Evolutionary conservation across 2,888 invertebrate genomes (phyloP), one percentile per base, ranked within the genome.

Genomic region (Amaurobius ferox): DNA sequence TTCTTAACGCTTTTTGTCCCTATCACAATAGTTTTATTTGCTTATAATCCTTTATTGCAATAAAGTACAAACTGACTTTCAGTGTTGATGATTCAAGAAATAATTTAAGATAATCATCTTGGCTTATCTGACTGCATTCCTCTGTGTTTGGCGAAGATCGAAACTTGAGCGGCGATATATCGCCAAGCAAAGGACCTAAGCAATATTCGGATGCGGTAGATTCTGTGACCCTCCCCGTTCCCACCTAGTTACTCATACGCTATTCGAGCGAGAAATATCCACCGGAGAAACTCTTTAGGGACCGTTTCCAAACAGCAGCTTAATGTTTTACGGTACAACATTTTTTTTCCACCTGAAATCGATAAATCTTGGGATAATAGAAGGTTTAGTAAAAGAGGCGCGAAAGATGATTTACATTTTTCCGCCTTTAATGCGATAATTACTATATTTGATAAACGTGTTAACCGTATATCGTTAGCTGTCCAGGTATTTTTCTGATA

Each of bases 241-340:
- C 74, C 80, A 81, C 74, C 80, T 81, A 81, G 80, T 81, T 81
- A 81, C 80, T 81, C 81, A 71, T 83, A 76, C 62, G 81, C 74
- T 83, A 83, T 83, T 62, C 70, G 81, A 83, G 70, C 81, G 74
- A 83, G 76, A 83, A 83, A 83, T 83, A 76, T 64, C 76, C 67
- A 81, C 68, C 35, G 29, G n/a, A 66, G 55, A 23, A 32, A 74
- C 74, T 32, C 23, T 71, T 19, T 1, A n/a, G 48, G 72, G 78
- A 64, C 35, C 40, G 28, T 6, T 16, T 11, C 6, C 11, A 39
- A 40, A 68, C 40, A 40, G 40, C 19, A 28, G 40, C 26, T 23
- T 5, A 55, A 5, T 55, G 23, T 55, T 23, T 55, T 55, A 16
- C 19, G 55, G 23, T 19, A 55, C 11, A 44, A 5, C 16, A 44